Base-by-base conservation (phyloP, 1,140 invertebrate genomes). In the Protaetia brevitarsis region DNA sequence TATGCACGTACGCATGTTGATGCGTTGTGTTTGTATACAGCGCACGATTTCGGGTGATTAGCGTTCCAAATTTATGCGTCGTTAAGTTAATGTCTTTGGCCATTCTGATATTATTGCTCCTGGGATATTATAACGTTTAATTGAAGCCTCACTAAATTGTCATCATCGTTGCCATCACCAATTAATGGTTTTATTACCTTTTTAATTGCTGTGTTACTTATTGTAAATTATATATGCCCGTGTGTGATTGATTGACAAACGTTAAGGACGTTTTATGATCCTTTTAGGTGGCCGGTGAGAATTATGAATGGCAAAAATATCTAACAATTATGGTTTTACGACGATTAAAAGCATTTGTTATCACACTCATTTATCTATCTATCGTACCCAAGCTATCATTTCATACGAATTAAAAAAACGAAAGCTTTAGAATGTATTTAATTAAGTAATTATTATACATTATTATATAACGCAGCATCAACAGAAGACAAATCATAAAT, bases 161-260 rank as follows among this genome's bases (percentile, higher is more conserved):
- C 41, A 51, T 51, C 41, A 51, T 51, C 41, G 41, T 10, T 1
- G 19, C 19, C 13, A 23, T 10, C 41, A 23, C 26, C 41, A 51
- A 51, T 51, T 16, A 23, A 51, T 51, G 41, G 41, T 51, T 51
- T 51, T 51, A 51, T 51, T 51, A 51, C 41, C 13, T 7, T 51
- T 51, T 51, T 51, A 51, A 51, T 51, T 51, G 41, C 41, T 19
- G 19, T 19, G 41, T 23, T 51, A 51, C 41, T 51, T 51, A 51
- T 31, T 63, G 29, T 63, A 63, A 63, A 36, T 63, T 63, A 34
- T 19, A 63, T 34, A 34, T 60, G 27, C 30, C n/a, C n/a, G 30
- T 13, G 26, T 60, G 30, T 34, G 27, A 60, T 60, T 30, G 27
- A 60, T 29, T 51, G 58, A 29, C n/a, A 60, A 60, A 29, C 26